Percentiles rank a stretch among this genome's conserved stretches.
Evolutionary conservation across 2,797 vertebrate genomes (phyloP).

Genomic region (Darevskia nairensis): DNA sequence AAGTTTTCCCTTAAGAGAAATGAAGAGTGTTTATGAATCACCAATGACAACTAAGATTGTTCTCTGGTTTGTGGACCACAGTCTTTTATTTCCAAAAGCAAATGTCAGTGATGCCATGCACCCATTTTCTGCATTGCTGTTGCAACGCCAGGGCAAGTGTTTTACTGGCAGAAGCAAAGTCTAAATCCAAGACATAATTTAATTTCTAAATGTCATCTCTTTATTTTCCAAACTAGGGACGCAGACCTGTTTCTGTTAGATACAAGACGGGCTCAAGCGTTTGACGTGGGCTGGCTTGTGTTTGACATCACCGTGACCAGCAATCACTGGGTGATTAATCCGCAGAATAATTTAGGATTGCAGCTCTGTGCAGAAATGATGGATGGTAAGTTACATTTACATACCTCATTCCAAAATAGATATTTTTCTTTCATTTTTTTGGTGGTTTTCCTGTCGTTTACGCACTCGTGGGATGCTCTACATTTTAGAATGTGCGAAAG

Average conservation of each 20-base stretch:
- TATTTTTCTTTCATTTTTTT: not conserved
- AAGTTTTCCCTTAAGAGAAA: not conserved
- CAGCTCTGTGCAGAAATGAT: conserved; percentile 93
- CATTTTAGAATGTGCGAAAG: not conserved
- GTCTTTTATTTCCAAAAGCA: conserved; percentile 2
- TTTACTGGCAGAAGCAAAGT: conserved; percentile 41
- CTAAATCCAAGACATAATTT: conserved; percentile 42
- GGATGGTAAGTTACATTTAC: conserved; percentile 85
- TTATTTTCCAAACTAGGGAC: conserved; percentile 84
- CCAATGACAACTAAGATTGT: not conserved
- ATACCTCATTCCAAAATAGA: not conserved
- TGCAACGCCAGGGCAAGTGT: not conserved
- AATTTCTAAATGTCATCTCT: conserved; percentile 49
- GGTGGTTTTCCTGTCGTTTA: not conserved
- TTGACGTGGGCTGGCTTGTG: conserved; percentile 96
- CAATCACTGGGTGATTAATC: conserved; percentile 98
- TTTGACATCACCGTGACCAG: conserved; percentile 99
- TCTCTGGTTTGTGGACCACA: not conserved
- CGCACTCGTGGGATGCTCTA: not conserved
- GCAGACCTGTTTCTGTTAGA: conserved; percentile 96
- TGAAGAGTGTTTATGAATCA: not conserved
- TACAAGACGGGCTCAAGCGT: conserved; percentile 89
- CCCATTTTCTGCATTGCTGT: not conserved
- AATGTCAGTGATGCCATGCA: not conserved
- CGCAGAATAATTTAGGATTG: conserved; percentile 96